Base-by-base conservation (phyloP, 92 coral and sea anemone genomes). In the Bergia sp. region DNA sequence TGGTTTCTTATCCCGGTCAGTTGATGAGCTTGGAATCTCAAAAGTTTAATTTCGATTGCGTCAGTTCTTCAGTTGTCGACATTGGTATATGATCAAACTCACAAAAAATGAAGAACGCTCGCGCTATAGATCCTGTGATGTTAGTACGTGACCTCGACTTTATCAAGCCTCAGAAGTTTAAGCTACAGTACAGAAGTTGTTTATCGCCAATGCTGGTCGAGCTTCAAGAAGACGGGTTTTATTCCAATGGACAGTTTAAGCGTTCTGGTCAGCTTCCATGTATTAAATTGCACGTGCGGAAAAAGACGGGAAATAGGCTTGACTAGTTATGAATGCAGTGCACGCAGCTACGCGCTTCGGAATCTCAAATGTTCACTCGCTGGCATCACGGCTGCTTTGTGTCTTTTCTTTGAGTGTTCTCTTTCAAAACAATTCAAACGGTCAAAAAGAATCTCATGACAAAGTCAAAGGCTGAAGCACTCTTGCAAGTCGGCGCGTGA, bases 101-200 rank as follows among this genome's bases (percentile, higher is more conserved):
- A 11, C 16, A 15, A 18, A 11, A 11, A 53, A 53, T 29, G 13
- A 0, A 53, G 16, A 77, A n/a, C 9, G 29, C 11, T 44, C 15
- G 83, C 29, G 67, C 69, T 79, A 42, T 29, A 53, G 36, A 29
- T 57, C 12, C 13, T 55, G 29, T 40, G 45, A 16, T 15, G 23
- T 12, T 9, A 15, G 12, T 55, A 37, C 73, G 73, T 55, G 85
- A 80, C 85, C 69, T 80, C 71, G 37, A 57, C 72, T n/a, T 37
- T 53, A 57, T 13, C 67, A 7, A 37, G 41, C 29, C 20, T 15
- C 43, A 50, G 36, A 38, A 16, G 58, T 12, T 55, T 18, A 49
- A 47, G 42, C 42, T 49, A 40, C 36, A 1, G 61, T 37, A 29
- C 29, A 23, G 38, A 23, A 11, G 37, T 79, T 79, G 53, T 15